Evolutionary conservation across 2,888 invertebrate genomes (phyloP), one percentile per base, ranked within the genome.

Genomic region (Athripsodes cinereus): DNA sequence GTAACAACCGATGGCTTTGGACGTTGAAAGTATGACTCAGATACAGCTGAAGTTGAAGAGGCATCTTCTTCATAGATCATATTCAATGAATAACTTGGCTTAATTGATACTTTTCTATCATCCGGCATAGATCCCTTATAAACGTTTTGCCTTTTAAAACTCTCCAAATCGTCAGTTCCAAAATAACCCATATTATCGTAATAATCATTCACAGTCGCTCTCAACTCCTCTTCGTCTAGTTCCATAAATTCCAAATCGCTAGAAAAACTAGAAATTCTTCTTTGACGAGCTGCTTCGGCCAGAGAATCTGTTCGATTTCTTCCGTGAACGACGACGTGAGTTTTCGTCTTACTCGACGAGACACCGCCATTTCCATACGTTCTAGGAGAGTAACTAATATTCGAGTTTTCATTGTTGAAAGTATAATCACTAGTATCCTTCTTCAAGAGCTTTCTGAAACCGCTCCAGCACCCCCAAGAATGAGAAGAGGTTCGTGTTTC

Each of bases 101-200:
- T 72, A 66, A 75, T 69, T 0, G 77, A 78, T 1, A 78, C 78
- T 31, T 76, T 69, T 34, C 68, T 71, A 34, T 71, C 70, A 13
- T 69, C 64, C 34, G 64, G 60, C 54, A 62, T 63, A 16, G 51
- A 49, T 20, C 64, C 13, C 66, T 68, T 11, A 70, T 67, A 53
- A 69, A 68, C 55, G 68, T 70, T 57, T 19, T 61, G 67, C 69
- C 66, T 68, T 70, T 40, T 70, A 55, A 40, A 72, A 69, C 11
- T 74, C 2, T 71, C 70, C 3, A 10, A 10, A 46, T 72, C 73
- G 1, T 64, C 65, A 40, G 20, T 26, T 10, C 51, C 57, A 35
- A 75, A 66, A 53, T 70, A 69, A 16, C 76, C 73, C 60, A 78
- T 76, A 66, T 79, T 78, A 61, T 79, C 78, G 61, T 77, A 77